A percentile compares a stretch with the other conserved stretches of the same genome.
Conservation (phyloP, 2,113 vertebrate genomes). For the Lasiurus borealis region DNA sequence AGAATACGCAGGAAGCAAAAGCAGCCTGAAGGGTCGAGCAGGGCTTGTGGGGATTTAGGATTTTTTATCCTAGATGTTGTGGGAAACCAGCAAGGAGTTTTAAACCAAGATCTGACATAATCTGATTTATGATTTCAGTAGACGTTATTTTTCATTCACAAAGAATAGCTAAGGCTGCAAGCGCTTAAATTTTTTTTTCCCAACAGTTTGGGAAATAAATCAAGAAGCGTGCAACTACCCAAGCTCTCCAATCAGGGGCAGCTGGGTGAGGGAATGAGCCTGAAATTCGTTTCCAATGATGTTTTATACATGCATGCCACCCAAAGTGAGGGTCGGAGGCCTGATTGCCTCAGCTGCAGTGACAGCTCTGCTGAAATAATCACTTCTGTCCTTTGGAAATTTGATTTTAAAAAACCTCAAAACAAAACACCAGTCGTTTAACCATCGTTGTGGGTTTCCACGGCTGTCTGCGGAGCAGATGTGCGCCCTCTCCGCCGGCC, state of each 20-base stretch:
- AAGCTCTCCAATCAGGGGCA: neutral
- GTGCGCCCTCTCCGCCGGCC: neutral
- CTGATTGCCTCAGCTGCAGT: neutral
- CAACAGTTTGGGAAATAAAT: neutral
- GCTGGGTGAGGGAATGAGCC: neutral
- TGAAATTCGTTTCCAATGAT: neutral
- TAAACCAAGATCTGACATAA: neutral
- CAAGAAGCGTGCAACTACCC: neutral
- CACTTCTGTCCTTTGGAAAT: slow-evolving; percentile 15
- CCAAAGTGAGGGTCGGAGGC: neutral
- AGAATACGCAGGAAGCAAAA: neutral
- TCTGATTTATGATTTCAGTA: slow-evolving; percentile 35
- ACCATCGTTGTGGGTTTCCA: neutral
- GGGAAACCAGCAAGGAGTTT: neutral
- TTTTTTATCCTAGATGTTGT: neutral
- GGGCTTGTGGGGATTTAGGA: neutral
- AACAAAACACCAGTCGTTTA: neutral
- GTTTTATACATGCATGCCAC: neutral
- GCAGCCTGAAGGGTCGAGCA: neutral
- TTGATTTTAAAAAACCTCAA: neutral
- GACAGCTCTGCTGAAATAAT: neutral
- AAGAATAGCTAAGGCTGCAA: neutral
- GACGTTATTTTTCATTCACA: slow-evolving; percentile 33
- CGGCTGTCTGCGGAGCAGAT: neutral
- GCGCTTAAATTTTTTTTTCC: neutral